Base-by-base conservation (phyloP, 2,113 vertebrate species). In the Psophia crepitans region DNA sequence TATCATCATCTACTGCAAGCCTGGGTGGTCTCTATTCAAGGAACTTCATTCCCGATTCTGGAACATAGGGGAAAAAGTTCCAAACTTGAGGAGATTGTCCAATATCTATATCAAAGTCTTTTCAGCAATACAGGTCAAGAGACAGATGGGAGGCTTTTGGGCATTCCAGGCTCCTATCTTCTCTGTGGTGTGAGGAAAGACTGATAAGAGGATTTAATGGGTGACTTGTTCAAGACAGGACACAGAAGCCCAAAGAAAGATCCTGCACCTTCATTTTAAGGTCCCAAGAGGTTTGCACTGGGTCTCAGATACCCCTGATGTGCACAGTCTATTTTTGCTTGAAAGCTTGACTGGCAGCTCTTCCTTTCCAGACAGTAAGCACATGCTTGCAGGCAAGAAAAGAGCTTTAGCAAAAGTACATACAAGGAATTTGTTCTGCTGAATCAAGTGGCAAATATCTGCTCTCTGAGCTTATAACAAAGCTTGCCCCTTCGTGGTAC, bases 361-460 rank as follows among this genome's bases (percentile, higher is more conserved):
- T 58, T 48, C 44, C 51, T 84, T 89, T 89, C 80, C 64, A 83
- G 11, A 46, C 28, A 27, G 51, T 20, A 39, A 81, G 61, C 8
- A 69, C 63, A 23, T 0, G 1, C 48, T 94, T 57, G 53, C 44
- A 73, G 73, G 30, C 14, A 68, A 80, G 73, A 84, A 89, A 87
- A 30, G 9, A 87, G 51, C 56, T 82, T 84, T 65, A 91, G 56
- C 24, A 24, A 43, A 89, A 90, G 21, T 77, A 61, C 0, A 0
- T 48, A 66, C 43, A 53, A 73, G 57, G 74, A 89, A 89, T 90
- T 84, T 69, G 89, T 91, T 92, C 84, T 89, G 74, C 75, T 89
- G 84, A 84, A 85, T 89, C 77, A 89, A 94, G 61, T 76, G 54
- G 57, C 81, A 89, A 63, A 77, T 87, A 21, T 69, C 71, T 95